Conservation (phyloP, 1,140 invertebrate species). For the Phymorhynchus buccinoides region DNA sequence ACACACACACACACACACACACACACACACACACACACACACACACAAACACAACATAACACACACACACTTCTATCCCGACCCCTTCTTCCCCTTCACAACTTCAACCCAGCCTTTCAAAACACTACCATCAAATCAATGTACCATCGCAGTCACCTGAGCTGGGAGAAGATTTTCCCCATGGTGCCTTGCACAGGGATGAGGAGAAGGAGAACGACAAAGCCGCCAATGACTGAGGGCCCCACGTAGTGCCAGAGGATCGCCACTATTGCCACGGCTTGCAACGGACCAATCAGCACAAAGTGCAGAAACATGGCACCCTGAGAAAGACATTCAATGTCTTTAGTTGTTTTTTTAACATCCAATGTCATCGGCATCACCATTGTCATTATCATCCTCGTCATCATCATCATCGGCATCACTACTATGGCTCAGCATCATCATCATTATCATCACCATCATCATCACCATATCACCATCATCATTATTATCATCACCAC, state of each 20-base stretch:
- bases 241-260: constrained; percentile 85
- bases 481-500: too few species aligned
- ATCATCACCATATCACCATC: too few species aligned
- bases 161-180: not conserved
- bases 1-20: not conserved
- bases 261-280: constrained; percentile 79
- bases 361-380: not conserved
- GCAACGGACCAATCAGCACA: constrained; percentile 81
- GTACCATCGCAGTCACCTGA: not conserved
- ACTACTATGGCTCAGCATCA: too few species aligned
- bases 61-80: constrained; percentile 48
- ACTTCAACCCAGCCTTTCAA: too few species aligned
- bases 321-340: not conserved
- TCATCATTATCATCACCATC: too few species aligned
- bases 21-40: not conserved
- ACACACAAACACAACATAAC: not conserved
- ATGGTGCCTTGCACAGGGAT: not conserved
- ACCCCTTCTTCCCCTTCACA: constrained; percentile 12
- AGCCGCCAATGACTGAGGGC: constrained; percentile 56
- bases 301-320: constrained; percentile 75
- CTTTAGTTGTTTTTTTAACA: too few species aligned
- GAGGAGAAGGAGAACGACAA: constrained; percentile 8
- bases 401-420: too few species aligned
- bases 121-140: too few species aligned
- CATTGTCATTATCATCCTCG: not conserved